Evolutionary conservation across 2,113 vertebrate species (phyloP).

Genomic region (Phylloscopus trochiloides): DNA sequence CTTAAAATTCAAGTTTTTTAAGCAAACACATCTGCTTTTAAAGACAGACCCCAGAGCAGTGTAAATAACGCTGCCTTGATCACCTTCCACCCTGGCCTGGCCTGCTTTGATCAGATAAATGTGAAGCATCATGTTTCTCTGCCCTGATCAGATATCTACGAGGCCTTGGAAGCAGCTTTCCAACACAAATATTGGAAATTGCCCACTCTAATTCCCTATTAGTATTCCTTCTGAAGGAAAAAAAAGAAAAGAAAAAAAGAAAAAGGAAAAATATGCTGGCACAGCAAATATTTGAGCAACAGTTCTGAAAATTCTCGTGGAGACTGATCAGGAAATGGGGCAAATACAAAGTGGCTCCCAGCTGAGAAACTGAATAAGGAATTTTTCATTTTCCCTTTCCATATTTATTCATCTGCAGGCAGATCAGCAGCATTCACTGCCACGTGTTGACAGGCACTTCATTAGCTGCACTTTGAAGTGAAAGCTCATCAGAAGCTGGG

Average conservation of each 20-base stretch:
- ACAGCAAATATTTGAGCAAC: neutral
- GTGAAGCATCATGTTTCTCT: neutral
- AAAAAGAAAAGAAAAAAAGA: too few relatives aligned
- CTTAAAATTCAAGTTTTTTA: neutral
- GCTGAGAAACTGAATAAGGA: neutral
- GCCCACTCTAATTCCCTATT: neutral
- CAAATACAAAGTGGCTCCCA: neutral
- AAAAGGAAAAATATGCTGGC: neutral
- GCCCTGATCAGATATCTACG: neutral
- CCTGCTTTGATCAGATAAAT: neutral
- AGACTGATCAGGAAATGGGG: neutral
- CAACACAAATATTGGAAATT: neutral
- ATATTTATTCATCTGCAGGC: neutral
- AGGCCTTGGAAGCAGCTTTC: neutral
- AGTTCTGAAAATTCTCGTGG: neutral
- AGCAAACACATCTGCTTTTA: neutral
- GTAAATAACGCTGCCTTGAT: neutral
- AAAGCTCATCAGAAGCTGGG: constrained; percentile 10
- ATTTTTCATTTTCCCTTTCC: neutral
- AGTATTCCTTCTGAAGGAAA: neutral
- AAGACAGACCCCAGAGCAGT: neutral
- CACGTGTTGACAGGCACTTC: neutral
- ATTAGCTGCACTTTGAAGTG: constrained; percentile 50
- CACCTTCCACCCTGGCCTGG: neutral
- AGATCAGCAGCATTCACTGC: neutral